Base-by-base conservation (phyloP, 2,888 invertebrate genomes). In the Dynastes grantii region DNA sequence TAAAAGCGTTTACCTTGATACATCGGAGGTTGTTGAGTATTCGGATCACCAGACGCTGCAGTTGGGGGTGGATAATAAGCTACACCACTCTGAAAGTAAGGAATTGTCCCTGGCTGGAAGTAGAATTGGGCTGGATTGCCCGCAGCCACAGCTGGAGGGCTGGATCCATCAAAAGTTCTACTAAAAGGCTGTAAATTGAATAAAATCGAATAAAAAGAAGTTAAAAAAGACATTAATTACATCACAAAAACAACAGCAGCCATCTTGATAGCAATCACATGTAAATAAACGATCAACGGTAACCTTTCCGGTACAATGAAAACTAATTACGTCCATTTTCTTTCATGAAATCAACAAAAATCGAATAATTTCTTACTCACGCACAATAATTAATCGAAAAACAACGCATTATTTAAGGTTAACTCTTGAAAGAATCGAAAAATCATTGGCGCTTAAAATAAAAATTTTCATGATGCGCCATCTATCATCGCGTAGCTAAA, bases 101-200 rank as follows among this genome's bases (percentile, higher is more conserved):
- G 89, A 68, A 89, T 84, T 80, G 88, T 85, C 81, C 88, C 85
- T 86, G 65, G 90, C 86, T 64, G 90, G 84, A 83, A 89, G 82
- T 89, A 87, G 82, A 89, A 90, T 79, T 84, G 87, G 32, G 86
- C 83, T 9, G 87, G 85, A 79, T 85, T 88, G 40, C 88, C 90
- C 32, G 89, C 86, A 53, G 89, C 87, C 71, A 90, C 90, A 55
- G 91, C 89, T 53, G 91, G 90, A 45, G 91, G 90, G 82, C 90
- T 91, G 79, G 90, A 89, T 61, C 90, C 90, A 79, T 91, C 91
- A 80, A 90, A 91, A 13, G 90, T 89, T 82, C 91, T 88, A 85
- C 89, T 90, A 82, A 90, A 91, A 64, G 90, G 89, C 87, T 88
- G 81, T 45, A 83, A 81, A 55, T 11, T 45, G 8, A 45, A 9